Percentiles rank a stretch among this genome's conserved stretches.
phyloP scores from a whole-genome alignment of 2,888 invertebrate genomes.

The Paralinhomoeus sp. region DNA sequence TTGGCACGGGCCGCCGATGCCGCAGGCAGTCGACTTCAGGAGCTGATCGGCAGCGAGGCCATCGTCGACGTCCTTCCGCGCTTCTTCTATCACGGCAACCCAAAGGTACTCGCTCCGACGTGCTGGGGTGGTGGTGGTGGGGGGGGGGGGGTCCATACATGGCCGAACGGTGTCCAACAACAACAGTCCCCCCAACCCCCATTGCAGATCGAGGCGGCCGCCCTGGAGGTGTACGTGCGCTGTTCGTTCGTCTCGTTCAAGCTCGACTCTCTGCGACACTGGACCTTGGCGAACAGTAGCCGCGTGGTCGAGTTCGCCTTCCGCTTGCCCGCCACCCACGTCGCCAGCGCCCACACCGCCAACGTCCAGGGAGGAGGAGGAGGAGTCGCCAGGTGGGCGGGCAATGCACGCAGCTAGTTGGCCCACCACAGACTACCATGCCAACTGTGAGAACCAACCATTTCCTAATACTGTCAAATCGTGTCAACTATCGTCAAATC shows the following conservation, averaged over 20 bases:
- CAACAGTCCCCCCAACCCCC: background rate
- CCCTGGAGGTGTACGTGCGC: conserved; percentile 53
- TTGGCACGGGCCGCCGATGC: too few species aligned
- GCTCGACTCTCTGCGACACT: conserved; percentile 48
- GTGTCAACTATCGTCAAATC: too few species aligned
- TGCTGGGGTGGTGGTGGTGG: too few species aligned
- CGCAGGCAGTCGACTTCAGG: too few species aligned
- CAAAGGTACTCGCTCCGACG: conserved; percentile 49
- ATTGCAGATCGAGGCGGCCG: background rate
- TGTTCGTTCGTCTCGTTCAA: conserved; percentile 83
- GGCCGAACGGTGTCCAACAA: too few species aligned
- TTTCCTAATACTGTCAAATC: too few species aligned
- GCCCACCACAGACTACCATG: too few species aligned
- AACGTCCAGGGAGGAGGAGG: background rate
- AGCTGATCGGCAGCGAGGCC: conserved; percentile 82
- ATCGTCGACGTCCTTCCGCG: conserved; percentile 95
- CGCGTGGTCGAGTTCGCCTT: conserved; percentile 87
- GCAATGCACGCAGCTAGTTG: too few species aligned
- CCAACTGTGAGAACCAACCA: too few species aligned
- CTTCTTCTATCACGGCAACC: conserved; percentile 81
- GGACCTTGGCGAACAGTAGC: conserved; percentile 40
- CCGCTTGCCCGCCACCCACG: conserved; percentile 71
- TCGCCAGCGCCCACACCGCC: conserved; percentile 41
- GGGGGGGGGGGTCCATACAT: background rate
- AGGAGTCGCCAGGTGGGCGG: background rate